Evolutionary conservation across 2,797 vertebrate genomes (phyloP).

Genomic region (Vultur gryphus): DNA sequence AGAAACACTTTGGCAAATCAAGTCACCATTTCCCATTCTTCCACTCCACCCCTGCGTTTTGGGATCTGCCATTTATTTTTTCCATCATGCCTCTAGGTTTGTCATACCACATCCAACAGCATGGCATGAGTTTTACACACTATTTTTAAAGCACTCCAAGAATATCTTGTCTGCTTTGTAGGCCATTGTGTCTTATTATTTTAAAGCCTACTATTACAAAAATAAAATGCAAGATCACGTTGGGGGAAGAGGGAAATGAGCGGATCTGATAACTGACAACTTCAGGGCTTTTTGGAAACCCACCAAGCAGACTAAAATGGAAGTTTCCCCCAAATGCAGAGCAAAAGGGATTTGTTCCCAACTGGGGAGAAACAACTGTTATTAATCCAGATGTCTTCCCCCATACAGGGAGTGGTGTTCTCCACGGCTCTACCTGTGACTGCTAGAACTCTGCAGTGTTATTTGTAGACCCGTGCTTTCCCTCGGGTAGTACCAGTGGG

Average conservation of each 20-base stretch:
- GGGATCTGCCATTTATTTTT: neutral
- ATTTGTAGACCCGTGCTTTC: neutral
- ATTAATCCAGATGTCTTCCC: neutral
- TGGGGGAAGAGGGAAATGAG: neutral
- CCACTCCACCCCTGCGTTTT: neutral
- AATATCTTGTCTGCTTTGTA: neutral
- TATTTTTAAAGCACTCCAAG: rapidly evolving
- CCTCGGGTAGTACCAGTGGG: too few species aligned
- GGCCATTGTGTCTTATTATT: neutral
- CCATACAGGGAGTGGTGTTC: neutral
- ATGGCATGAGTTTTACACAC: rapidly evolving
- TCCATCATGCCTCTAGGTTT: neutral
- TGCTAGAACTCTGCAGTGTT: neutral
- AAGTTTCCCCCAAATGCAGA: neutral
- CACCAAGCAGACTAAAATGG: neutral
- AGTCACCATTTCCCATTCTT: neutral
- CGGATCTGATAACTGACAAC: neutral
- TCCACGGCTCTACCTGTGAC: neutral
- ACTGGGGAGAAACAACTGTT: neutral
- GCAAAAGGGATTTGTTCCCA: neutral
- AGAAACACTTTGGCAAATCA: slow-evolving; percentile 1
- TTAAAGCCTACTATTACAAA: neutral
- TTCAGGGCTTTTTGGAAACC: neutral
- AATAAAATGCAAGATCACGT: neutral
- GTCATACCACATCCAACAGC: neutral